Base-by-base conservation (phyloP, 1,140 invertebrate species). In the Coelopa frigida region DNA sequence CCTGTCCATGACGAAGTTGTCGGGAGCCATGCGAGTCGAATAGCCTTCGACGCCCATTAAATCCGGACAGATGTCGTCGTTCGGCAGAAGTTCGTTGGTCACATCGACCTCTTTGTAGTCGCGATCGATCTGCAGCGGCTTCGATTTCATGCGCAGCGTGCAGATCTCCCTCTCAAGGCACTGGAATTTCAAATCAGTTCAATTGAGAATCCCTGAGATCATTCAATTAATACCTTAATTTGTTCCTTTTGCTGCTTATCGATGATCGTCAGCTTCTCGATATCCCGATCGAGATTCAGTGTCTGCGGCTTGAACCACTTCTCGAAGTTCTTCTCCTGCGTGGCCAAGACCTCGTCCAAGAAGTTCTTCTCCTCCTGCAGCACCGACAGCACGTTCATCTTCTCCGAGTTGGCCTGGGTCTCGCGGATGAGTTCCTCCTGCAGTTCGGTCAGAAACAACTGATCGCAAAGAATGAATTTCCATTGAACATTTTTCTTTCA, bases 281-380 rank as follows among this genome's bases (percentile, higher is more conserved):
- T 58, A 45, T 75, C 73, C 23, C 56, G 55, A 21, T 60, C 56
- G 2, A 68, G 54, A 29, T 68, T 58, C 8, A 61, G 48, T 10
- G 50, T 48, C 18, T 54, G 57, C 0, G 59, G 59, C 12, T 56
- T 56, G 20, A 54, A 50, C 44, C 65, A 56, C 44, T 65, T 66
- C 17, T 56, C 55, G 40, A 54, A 57, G 49, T 68, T 70, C 26
- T 67, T 67, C 11, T 58, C 48, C 50, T 75, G 73, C 22, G 53
- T 42, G 12, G 72, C 59, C 8, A 75, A 44, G 8, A 74, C 29
- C 42, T 69, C 65, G 2, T 54, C 50, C 3, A 81, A 54, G 32
- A 76, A 69, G 2, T 66, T 59, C 46, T 75, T 73, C 53, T 82
- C 77, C 41, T 76, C 74, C 24, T 73, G 71, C n/a, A 82, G 57